Base-by-base conservation (phyloP, 1,140 invertebrate species). In the Teleogryllus occipitalis region DNA sequence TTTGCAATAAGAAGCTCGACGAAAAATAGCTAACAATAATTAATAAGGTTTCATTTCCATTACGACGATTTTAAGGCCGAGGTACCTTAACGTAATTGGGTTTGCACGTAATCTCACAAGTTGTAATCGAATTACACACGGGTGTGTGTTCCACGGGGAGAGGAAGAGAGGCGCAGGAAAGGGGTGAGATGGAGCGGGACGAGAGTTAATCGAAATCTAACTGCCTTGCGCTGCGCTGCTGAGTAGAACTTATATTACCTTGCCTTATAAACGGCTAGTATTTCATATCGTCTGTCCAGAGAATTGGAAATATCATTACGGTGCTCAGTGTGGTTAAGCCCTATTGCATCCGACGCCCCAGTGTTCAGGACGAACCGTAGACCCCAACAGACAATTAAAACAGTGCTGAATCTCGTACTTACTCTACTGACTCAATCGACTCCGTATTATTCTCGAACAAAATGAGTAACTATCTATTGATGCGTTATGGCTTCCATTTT, bases 11-110 rank as follows among this genome's bases (percentile, higher is more conserved):
- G 54, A 65, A 18, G 10, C 18, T 65, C 54, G 18, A 14, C 54
- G 54, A 65, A 65, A 65, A 65, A 65, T 65, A 65, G 54, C 54
- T 65, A 65, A 65, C 54, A 65, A 65, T 65, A 65, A 65, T 65
- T 65, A 65, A 65, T 65, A 65, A 65, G 54, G 18, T 65, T 65
- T 65, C 54, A 65, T 65, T 65, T 65, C 54, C 54, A 65, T 65
- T 65, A 65, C 54, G 54, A 65, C 54, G 54, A 65, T 65, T 65
- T 65, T 65, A 65, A 65, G 54, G 54, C 54, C 54, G 54, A 65
- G 54, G 18, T 65, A 65, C 54, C 54, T 65, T 65, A 65, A 65
- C 54, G 54, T 65, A 65, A 65, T 65, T 65, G 54, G 54, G 54
- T 65, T 65, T 65, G 54, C 54, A 65, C 54, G 54, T 65, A 65